Evolutionary conservation across 2,888 invertebrate genomes (phyloP), one percentile per base, ranked within the genome.

Genomic region (Dryadula phaetusa): DNA sequence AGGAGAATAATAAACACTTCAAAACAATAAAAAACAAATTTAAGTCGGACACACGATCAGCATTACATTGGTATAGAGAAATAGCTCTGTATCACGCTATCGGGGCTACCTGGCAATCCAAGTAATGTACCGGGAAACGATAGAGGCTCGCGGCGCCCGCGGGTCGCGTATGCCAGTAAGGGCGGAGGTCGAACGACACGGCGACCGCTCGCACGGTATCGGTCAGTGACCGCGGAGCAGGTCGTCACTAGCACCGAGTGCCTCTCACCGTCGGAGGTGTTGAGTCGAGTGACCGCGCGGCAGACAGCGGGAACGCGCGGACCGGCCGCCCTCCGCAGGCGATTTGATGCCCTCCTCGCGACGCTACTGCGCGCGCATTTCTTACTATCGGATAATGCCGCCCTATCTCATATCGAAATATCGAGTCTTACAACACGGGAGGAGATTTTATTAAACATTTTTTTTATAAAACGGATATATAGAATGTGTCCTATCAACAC

Each of bases 301-400:
- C 66, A 63, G 70, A 68, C 72, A 65, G 65, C 65, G 72, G 76
- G 74, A 79, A 87, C 92, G 92, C 87, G 90, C 90, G 87, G 80
- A 80, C 82, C 82, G 88, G 77, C 75, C 88, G 92, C 92, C 88
- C 88, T 88, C 89, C 88, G 88, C 85, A 86, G 85, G 86, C 92
- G 88, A 84, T 91, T 87, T 92, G 91, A 88, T 81, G 85, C 89
- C 88, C 90, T 89, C 90, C 87, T 86, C 89, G 80, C 86, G 86
- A 86, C 88, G 87, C 88, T 79, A 75, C 78, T 90, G 92, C 90
- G 92, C 92, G 92, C 92, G 92, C 92, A 90, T 75, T 86, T 75
- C 77, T 76, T 78, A 79, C 81, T 76, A 78, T 77, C 75, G 83
- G 86, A 86, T 90, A 92, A 91, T 87, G 92, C 90, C 84, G 91